Conservation (phyloP, 2,888 invertebrate species). For the Nymphalis polychloros region DNA sequence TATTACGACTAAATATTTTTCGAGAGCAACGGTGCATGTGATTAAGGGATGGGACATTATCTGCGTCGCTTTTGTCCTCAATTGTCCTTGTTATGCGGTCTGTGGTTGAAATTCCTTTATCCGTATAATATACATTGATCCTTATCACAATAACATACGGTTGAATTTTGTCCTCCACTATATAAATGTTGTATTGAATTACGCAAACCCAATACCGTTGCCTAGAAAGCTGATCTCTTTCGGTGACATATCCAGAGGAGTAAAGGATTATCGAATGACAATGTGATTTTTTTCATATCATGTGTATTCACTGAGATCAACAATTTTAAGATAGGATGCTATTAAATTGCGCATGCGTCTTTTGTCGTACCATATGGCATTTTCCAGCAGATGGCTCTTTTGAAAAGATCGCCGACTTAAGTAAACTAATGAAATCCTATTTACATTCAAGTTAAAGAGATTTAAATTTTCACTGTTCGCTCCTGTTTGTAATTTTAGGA, state of each 20-base stretch:
- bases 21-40: constrained; percentile 78
- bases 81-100: constrained; percentile 74
- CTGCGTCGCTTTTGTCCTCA: constrained; percentile 68
- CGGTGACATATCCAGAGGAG: constrained; percentile 74
- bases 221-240: constrained; percentile 78
- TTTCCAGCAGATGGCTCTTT: constrained; percentile 76
- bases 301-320: constrained; percentile 62
- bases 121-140: constrained; percentile 19
- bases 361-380: constrained; percentile 77
- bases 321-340: constrained; percentile 74
- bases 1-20: constrained; percentile 74
- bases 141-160: constrained; percentile 28
- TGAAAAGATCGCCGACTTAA: constrained; percentile 60
- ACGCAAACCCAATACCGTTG: constrained; percentile 78
- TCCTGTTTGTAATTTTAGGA: constrained; percentile 15
- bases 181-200: constrained; percentile 73
- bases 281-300: constrained; percentile 66
- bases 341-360: constrained; percentile 79
- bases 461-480: constrained; percentile 24
- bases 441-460: constrained; percentile 39
- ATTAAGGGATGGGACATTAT: constrained; percentile 81
- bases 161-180: constrained; percentile 21
- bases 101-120: constrained; percentile 58
- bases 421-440: constrained; percentile 50
- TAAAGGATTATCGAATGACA: constrained; percentile 82